A percentile compares a stretch with the other conserved stretches of the same genome.
Conservation (phyloP, 64 coral and sea anemone genomes). For the Montipora sp. region DNA sequence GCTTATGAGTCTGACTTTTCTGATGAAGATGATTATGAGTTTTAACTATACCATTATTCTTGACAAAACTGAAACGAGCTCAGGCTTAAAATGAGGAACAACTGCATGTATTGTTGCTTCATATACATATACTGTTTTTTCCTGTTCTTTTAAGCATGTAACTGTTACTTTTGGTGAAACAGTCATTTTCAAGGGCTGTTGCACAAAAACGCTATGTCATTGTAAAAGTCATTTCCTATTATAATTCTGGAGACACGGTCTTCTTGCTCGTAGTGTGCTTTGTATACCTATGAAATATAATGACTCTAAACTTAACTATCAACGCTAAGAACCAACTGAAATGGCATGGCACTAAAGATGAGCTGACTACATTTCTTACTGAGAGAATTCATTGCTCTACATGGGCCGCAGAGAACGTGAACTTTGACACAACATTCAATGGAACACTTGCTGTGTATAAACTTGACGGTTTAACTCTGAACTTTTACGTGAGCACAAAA, state of each 20-base stretch:
- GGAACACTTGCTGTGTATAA: too few species aligned
- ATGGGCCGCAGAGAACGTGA: too few species aligned
- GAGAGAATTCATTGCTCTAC: too few species aligned
- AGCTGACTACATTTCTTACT: too few species aligned
- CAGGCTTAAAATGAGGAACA: neutral
- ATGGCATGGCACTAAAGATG: too few species aligned
- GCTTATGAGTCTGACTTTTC: conserved; percentile 14
- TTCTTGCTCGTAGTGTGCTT: too few species aligned
- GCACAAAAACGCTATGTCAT: conserved; percentile 1
- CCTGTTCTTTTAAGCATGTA: conserved; percentile 1
- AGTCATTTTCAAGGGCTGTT: conserved; percentile 18
- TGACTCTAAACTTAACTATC: too few species aligned
- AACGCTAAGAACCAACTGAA: too few species aligned
- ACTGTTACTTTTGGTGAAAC: conserved; percentile 3
- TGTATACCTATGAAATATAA: too few species aligned
- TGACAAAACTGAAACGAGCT: neutral
- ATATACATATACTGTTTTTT: conserved; percentile 12
- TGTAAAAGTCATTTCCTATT: neutral
- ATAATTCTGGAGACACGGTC: neutral
- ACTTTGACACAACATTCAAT: too few species aligned
- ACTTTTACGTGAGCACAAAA: too few species aligned
- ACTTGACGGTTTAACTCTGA: too few species aligned
- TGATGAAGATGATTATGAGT: neutral
- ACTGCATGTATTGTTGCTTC: neutral
- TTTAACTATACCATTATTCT: conserved; percentile 2